phyloP scores from a whole-genome alignment of 1,140 invertebrate genomes.

The Micrasema minimum region DNA sequence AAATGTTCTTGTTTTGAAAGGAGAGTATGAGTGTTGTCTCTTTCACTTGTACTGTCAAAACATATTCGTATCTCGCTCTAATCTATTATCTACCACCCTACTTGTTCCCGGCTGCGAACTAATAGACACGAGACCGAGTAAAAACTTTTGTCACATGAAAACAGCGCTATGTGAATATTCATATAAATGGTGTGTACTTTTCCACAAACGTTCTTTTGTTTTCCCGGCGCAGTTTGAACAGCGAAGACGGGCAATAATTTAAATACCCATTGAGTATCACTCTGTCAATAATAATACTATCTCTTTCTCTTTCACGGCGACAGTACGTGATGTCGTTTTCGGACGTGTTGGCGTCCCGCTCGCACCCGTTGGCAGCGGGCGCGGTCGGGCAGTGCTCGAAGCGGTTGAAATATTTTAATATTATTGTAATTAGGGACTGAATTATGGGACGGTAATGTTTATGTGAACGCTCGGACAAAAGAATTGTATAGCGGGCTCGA shows the following conservation, averaged over 20 bases:
- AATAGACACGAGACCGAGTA: too few relatives aligned
- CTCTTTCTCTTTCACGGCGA: slow-evolving; percentile 17
- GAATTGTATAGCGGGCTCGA: too few relatives aligned
- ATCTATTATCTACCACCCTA: too few relatives aligned
- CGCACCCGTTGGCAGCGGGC: slow-evolving; percentile 16
- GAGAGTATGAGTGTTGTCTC: too few relatives aligned
- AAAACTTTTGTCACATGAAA: too few relatives aligned
- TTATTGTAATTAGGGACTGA: background rate
- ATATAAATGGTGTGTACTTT: slow-evolving; percentile 4
- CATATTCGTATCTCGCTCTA: too few relatives aligned
- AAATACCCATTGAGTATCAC: slow-evolving; percentile 30
- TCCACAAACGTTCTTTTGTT: background rate
- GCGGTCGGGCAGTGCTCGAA: slow-evolving; percentile 28
- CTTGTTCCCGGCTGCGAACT: too few relatives aligned
- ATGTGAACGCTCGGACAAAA: too few relatives aligned
- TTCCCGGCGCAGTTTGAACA: background rate
- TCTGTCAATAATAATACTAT: slow-evolving; percentile 31
- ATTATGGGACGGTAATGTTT: too few relatives aligned
- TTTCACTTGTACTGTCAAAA: too few relatives aligned
- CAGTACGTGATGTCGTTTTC: slow-evolving; percentile 2
- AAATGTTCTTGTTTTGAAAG: too few relatives aligned
- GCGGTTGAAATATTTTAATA: background rate
- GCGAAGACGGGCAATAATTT: slow-evolving; percentile 26
- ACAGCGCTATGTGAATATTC: background rate
- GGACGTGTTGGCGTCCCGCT: slow-evolving; percentile 11